These are phyloP conservation scores for Anisognathus igniventris DNA, from an alignment of 2,797 vertebrate species.

Conservation along the genomic window DNA sequence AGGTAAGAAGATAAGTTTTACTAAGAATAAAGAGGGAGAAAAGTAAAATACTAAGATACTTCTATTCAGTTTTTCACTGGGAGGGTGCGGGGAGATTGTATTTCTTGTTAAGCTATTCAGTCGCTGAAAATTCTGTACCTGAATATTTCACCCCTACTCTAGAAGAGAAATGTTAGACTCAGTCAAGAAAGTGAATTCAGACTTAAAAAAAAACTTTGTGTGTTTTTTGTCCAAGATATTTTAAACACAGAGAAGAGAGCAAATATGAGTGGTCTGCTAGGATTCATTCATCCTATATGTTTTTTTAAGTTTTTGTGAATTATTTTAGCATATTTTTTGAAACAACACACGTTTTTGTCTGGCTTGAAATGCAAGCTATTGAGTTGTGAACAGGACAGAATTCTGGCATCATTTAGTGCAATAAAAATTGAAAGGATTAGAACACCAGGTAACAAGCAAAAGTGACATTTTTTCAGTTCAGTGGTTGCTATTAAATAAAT, in stretches of 20 bases:
- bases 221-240: neutral
- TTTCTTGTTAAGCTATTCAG: neutral
- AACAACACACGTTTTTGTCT: neutral
- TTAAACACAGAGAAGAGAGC: neutral
- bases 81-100: fast-evolving
- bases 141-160: neutral
- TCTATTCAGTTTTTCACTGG: neutral
- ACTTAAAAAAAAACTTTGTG: neutral
- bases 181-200: neutral
- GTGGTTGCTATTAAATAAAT: neutral
- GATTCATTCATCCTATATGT: neutral
- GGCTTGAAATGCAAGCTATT: neutral
- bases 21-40: neutral
- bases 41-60: neutral
- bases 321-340: neutral
- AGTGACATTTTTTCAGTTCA: neutral
- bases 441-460: neutral
- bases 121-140: neutral
- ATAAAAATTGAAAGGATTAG: neutral
- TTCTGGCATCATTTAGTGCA: neutral
- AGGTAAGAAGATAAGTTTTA: neutral
- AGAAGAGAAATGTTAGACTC: neutral
- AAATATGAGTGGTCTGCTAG: neutral
- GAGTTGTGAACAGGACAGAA: neutral
- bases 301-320: neutral